These are phyloP conservation scores for Drosophila watanabei DNA, from an alignment of 1,140 invertebrate species.

Conservation along the genomic window DNA sequence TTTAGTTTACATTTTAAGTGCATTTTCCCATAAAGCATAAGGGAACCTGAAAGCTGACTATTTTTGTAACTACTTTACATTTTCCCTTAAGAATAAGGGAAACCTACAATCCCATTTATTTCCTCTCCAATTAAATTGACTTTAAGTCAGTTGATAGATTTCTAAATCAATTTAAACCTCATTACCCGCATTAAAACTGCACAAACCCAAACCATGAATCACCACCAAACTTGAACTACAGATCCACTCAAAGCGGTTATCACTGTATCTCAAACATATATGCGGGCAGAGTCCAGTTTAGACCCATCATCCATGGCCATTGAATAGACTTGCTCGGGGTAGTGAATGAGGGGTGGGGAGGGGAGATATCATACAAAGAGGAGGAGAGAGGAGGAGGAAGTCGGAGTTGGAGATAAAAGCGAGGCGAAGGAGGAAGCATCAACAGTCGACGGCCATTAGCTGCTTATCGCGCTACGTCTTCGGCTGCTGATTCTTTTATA, in stretches of 20 bases:
- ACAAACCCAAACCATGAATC: not conserved
- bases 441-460: conserved; percentile 75
- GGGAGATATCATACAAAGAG: not conserved
- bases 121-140: not conserved
- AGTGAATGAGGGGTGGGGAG: not conserved
- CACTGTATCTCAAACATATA: conserved; percentile 44
- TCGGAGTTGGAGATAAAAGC: conserved; percentile 31
- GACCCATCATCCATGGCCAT: conserved; percentile 25
- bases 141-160: not conserved
- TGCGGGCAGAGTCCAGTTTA: conserved; percentile 54
- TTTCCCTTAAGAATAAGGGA: too few relatives aligned
- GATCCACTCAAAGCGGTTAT: conserved; percentile 27
- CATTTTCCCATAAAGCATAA: too few relatives aligned
- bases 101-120: not conserved
- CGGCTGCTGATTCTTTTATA: conserved; percentile 42
- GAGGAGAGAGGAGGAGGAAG: not conserved
- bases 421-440: conserved; percentile 37
- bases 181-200: conserved; percentile 9
- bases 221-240: not conserved
- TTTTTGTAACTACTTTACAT: not conserved
- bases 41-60: not conserved
- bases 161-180: conserved; percentile 15
- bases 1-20: not conserved
- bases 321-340: conserved; percentile 42
- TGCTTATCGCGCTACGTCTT: conserved; percentile 74